Evolutionary conservation across 2,797 vertebrate genomes (phyloP), one percentile per base, ranked within the genome.

Genomic region (Dromococcyx pavoninus): DNA sequence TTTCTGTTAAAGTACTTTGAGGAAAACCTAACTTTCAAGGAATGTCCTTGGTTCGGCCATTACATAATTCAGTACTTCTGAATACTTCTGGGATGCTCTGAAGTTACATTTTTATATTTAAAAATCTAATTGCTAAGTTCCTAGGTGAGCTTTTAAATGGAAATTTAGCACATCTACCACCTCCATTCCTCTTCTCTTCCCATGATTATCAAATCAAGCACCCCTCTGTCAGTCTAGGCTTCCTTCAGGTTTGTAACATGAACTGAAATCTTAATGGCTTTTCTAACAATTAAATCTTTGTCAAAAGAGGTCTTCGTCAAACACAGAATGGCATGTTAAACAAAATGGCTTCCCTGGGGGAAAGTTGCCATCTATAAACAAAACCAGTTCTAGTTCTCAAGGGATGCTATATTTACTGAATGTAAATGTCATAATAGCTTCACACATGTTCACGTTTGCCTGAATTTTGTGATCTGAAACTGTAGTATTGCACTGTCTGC

Each of bases 61-160:
- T 94, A 95, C 91, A 94, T 96, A 96, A 96, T 94, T 96, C 93
- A 96, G 79, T 91, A 96, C 91, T 94, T 93, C 66, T 57, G 58
- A 92, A 94, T 91, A 91, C 94, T 93, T 94, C 86, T 91, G 96
- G 94, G 93, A 96, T 88, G 51, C 57, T 93, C 91, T 87, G 37
- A 92, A 95, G 93, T 94, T 97, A 93, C 62, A 91, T 89, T 96
- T 95, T 96, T 95, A 94, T 91, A 95, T 95, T 95, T 94, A 95
- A 95, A 95, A 95, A 92, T 96, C 93, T 96, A 95, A 96, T 90
- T 95, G 86, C 84, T 82, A 77, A 74, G 92, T 95, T 96, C 93
- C 95, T 96, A 94, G 86, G 93, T 96, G 95, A 94, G 95, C 90
- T 93, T 96, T 95, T 84, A 96, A 94, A 96, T 96, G 95, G 88